A percentile compares a stretch with the other conserved stretches of the same genome.
phyloP scores from a whole-genome alignment of 37 sponge, comb jelly and placozoan genomes.

The Mnemiopsis leidyi region DNA sequence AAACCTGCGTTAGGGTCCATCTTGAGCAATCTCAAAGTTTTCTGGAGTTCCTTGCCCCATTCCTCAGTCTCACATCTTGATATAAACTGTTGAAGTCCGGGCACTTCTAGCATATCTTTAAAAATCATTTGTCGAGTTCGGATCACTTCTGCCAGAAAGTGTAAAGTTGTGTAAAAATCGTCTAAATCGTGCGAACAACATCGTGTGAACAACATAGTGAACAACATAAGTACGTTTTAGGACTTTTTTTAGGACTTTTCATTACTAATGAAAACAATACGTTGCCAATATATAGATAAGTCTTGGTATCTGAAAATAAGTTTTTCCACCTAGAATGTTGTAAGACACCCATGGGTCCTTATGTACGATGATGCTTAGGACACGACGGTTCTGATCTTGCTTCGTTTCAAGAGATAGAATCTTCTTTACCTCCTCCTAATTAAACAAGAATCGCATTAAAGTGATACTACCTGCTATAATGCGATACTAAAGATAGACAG shows the following conservation, averaged over 20 bases:
- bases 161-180: neutral
- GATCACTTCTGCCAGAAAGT: slow-evolving; percentile 18
- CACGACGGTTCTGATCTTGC: slow-evolving; percentile 6
- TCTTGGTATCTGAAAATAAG: too few relatives aligned
- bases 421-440: slow-evolving; percentile 34
- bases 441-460: too few relatives aligned
- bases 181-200: too few relatives aligned
- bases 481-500: too few relatives aligned
- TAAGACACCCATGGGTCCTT: neutral
- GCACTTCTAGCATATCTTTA: slow-evolving; percentile 35
- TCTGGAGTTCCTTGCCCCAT: neutral
- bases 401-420: neutral
- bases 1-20: slow-evolving; percentile 3
- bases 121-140: slow-evolving; percentile 18
- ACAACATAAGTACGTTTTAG: too few relatives aligned
- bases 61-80: neutral
- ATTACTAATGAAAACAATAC: too few relatives aligned
- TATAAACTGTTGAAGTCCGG: slow-evolving; percentile 20
- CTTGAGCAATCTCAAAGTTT: slow-evolving; percentile 26
- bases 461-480: too few relatives aligned
- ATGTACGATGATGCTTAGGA: neutral
- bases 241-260: too few relatives aligned
- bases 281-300: too few relatives aligned
- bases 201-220: too few relatives aligned
- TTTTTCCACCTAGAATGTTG: neutral